A percentile compares a stretch with the other conserved stretches of the same genome.
phyloP scores from a whole-genome alignment of 1,140 invertebrate genomes.

The Anastrepha obliqua region DNA sequence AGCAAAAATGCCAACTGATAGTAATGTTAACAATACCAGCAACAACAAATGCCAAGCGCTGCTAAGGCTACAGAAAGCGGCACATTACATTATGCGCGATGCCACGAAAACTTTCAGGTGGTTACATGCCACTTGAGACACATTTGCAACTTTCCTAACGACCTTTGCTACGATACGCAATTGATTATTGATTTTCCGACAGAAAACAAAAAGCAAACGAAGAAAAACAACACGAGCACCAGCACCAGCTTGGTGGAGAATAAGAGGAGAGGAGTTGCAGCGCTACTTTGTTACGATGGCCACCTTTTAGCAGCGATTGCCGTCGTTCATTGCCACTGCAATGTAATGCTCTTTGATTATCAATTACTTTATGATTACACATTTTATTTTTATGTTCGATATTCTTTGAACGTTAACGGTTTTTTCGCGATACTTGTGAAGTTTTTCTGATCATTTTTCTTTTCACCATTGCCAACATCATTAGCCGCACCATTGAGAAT shows the following conservation, averaged over 20 bases:
- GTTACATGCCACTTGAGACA: slow-evolving; percentile 48
- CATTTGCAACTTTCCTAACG: slow-evolving; percentile 48
- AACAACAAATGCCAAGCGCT: background rate
- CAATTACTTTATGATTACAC: slow-evolving; percentile 51
- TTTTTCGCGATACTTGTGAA: slow-evolving; percentile 28
- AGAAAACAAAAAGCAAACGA: background rate
- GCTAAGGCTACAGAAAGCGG: background rate
- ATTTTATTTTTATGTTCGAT: slow-evolving; percentile 44
- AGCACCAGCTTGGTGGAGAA: background rate
- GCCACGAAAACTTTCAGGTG: slow-evolving; percentile 14
- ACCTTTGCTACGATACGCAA: slow-evolving; percentile 23
- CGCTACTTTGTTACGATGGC: background rate
- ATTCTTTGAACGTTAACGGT: slow-evolving; percentile 33
- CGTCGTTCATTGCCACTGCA: background rate
- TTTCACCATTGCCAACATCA: slow-evolving; percentile 26
- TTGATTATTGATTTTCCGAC: slow-evolving; percentile 37
- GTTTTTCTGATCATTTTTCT: background rate
- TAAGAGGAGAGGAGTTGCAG: background rate
- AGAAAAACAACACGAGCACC: background rate
- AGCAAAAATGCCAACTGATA: background rate
- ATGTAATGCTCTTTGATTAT: slow-evolving; percentile 39
- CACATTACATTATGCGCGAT: background rate
- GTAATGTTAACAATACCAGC: background rate
- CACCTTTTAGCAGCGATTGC: background rate
- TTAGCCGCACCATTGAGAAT: slow-evolving; percentile 40